phyloP scores from a whole-genome alignment of 2,797 vertebrate species.

The Danio albolineatus region DNA sequence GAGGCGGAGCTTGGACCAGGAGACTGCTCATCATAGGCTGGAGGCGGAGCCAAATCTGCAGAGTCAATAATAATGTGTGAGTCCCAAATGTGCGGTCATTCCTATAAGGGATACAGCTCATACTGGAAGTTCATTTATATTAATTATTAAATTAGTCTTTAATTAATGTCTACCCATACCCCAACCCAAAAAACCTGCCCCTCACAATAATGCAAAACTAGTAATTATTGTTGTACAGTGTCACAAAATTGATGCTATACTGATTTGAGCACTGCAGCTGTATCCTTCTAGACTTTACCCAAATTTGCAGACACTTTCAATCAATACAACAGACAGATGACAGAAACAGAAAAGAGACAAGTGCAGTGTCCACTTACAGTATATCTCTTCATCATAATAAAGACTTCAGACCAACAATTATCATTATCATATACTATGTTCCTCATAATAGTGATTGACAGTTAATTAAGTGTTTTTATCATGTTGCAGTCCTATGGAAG shows the following conservation, averaged over 20 bases:
- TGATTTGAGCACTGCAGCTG: too few species aligned
- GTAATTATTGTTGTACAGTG: too few species aligned
- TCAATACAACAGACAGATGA: neutral
- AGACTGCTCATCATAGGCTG: slow-evolving; percentile 77
- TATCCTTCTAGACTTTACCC: neutral
- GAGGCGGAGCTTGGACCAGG: slow-evolving; percentile 41
- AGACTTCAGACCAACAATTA: neutral
- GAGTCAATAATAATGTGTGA: slow-evolving; percentile 7
- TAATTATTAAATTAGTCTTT: too few species aligned
- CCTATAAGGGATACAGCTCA: too few species aligned
- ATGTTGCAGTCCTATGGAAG: neutral
- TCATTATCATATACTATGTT: neutral
- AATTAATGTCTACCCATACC: too few species aligned
- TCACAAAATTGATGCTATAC: too few species aligned
- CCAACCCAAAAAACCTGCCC: too few species aligned
- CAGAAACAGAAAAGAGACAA: slow-evolving; percentile 5
- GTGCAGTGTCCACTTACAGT: neutral
- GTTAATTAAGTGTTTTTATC: neutral
- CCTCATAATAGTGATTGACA: neutral
- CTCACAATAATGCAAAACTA: too few species aligned
- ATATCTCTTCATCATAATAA: neutral
- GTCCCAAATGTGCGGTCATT: neutral
- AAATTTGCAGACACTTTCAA: neutral
- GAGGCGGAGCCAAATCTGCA: slow-evolving; percentile 82
- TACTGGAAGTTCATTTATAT: too few species aligned